These are phyloP conservation scores for Gibbula magus DNA, from an alignment of 2,888 invertebrate species.

Conservation along the genomic window DNA sequence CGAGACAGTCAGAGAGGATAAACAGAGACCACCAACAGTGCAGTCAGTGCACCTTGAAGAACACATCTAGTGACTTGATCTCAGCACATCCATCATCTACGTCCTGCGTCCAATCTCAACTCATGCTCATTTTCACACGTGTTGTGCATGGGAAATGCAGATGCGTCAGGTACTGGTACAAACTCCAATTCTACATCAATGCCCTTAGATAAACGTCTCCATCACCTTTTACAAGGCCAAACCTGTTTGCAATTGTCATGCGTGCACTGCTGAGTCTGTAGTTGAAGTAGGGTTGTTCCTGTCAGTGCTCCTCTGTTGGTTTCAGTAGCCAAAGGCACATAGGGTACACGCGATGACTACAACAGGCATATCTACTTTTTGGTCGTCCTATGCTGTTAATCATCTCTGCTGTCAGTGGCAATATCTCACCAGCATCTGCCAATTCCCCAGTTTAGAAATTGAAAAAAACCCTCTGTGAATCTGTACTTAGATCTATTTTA, in stretches of 20 bases:
- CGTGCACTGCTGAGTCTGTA: slow-evolving; percentile 4
- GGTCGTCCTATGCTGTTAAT: background rate
- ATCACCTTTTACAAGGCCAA: background rate
- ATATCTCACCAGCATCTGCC: too few species aligned
- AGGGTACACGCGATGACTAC: background rate
- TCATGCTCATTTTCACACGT: background rate
- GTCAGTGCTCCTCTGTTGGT: too few species aligned
- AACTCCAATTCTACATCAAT: background rate
- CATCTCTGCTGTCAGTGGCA: background rate
- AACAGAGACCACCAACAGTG: background rate
- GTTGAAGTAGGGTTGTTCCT: too few species aligned
- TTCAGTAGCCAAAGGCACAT: too few species aligned
- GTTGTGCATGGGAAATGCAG: background rate
- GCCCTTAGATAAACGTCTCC: background rate
- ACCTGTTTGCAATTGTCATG: background rate
- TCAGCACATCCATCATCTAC: background rate
- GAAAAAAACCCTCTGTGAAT: background rate
- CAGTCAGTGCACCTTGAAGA: too few species aligned
- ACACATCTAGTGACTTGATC: too few species aligned
- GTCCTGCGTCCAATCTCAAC: background rate
- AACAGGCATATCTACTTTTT: background rate
- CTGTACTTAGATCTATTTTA: background rate
- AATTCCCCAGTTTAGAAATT: background rate
- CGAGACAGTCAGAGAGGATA: too few species aligned
- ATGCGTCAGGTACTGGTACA: background rate